Percentiles rank a stretch among this genome's conserved stretches.
Evolutionary conservation across 2,888 invertebrate species (phyloP).

Genomic region (Clivina fossor): DNA sequence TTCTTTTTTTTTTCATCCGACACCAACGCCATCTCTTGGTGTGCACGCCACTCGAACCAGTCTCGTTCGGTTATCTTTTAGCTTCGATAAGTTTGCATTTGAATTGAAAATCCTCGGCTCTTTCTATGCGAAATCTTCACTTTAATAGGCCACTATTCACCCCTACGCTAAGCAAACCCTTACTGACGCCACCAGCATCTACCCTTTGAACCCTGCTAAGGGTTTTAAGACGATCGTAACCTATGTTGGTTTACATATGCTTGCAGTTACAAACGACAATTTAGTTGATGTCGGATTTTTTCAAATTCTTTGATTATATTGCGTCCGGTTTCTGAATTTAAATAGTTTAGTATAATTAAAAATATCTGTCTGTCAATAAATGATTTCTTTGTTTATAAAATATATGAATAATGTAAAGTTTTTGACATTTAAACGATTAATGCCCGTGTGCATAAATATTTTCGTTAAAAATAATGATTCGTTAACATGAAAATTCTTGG

Average conservation of each 20-base stretch:
- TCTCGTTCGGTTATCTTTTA: constrained; percentile 10
- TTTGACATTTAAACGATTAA: too few species aligned
- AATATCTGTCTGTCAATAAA: too few species aligned
- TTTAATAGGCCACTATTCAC: constrained; percentile 23
- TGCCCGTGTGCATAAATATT: too few species aligned
- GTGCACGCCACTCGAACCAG: background rate
- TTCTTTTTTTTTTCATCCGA: too few species aligned
- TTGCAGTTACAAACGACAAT: background rate
- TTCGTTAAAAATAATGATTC: too few species aligned
- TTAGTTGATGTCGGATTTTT: background rate
- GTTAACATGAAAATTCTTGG: too few species aligned
- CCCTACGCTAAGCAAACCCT: background rate
- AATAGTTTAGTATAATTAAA: too few species aligned
- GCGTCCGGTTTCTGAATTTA: too few species aligned
- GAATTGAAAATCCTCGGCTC: constrained; percentile 19
- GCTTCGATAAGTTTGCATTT: constrained; percentile 15
- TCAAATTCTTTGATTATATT: background rate
- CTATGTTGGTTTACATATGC: background rate
- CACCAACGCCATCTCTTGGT: too few species aligned
- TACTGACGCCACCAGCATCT: constrained; percentile 5
- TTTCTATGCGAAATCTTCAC: constrained; percentile 14
- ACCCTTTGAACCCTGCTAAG: background rate
- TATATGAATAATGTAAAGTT: too few species aligned
- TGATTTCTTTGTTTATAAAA: too few species aligned
- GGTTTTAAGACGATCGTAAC: too few species aligned